Percentiles rank a stretch among this genome's conserved stretches.
phyloP scores from a whole-genome alignment of 2,888 invertebrate species.

The Patella depressa region DNA sequence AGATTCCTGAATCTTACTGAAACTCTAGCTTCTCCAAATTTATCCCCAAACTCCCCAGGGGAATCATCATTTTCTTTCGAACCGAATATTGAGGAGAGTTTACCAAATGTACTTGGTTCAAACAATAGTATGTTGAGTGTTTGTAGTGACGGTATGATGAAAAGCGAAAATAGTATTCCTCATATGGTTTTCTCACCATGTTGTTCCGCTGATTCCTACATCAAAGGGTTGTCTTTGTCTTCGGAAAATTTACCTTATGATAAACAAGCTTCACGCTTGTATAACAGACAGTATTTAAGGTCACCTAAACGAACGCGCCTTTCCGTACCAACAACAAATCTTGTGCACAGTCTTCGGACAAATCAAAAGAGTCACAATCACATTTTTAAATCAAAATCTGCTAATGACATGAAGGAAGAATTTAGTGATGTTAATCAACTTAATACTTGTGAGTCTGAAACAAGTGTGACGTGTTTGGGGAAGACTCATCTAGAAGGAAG shows the following conservation, averaged over 20 bases:
- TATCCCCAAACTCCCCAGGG: neutral
- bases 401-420: neutral
- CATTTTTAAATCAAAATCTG: neutral
- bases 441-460: too few relatives aligned
- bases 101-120: slow-evolving; percentile 3
- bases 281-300: neutral
- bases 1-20: neutral
- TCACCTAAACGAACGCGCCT: neutral
- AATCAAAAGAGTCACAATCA: neutral
- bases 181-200: slow-evolving; percentile 5
- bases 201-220: neutral
- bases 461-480: too few relatives aligned
- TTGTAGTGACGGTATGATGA: neutral
- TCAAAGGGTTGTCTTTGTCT: neutral
- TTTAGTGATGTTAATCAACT: neutral
- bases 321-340: neutral
- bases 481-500: too few relatives aligned
- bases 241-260: neutral
- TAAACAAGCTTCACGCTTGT: neutral
- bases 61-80: neutral
- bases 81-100: neutral
- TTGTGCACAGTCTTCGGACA: neutral
- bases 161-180: neutral
- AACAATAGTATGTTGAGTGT: neutral
- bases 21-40: neutral